Base-by-base conservation (phyloP, 1,140 invertebrate species). In the Cherax quadricarinatus region DNA sequence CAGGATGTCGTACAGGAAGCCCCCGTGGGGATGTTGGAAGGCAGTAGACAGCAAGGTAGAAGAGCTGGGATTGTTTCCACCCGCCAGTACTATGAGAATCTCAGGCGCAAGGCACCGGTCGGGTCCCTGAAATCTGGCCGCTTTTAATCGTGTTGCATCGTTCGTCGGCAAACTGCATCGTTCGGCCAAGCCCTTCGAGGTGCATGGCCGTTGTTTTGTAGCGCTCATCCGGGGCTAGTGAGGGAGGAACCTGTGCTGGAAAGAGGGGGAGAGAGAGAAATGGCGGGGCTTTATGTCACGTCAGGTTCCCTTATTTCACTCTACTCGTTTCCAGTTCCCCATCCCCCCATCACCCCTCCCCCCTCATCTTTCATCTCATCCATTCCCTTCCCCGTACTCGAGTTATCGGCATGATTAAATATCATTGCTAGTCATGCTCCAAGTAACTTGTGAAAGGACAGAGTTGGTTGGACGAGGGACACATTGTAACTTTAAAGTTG, bases 81-180 rank as follows among this genome's bases (percentile, higher is more conserved):
- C 9, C 79, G 79, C 79, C 9, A 30, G 79, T 62, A 41, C 30
- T 41, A 41, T 41, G 30, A 41, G 30, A 41, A 41, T 41, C 30
- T 81, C 80, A 70, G 82, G 53, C n/a, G 24, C 16, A 4, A 21
- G n/a, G n/a, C 14, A 49, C 86, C 24, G 75, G 75, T 41, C 30
- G 30, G 30, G 30, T 30, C 86, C 41, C 62, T 73, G 41, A 51
- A 51, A 80, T 16, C 80, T 83, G 57, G 14, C 82, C 89, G 80
- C 79, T 84, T 85, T 90, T 90, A 90, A 90, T 90, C 89, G 81
- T 53, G 70, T 62, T 90, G 62, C 89, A 90, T 90, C 89, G 89
- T 90, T 90, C 66, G 84, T 82, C 85, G 66, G 62, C 83, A 78
- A 62, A 90, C 80, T 60, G 49, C 88, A 79, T 89, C 88, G 88